Evolutionary conservation across 2,797 vertebrate genomes (phyloP).

Genomic region (Linurgus olivaceus): DNA sequence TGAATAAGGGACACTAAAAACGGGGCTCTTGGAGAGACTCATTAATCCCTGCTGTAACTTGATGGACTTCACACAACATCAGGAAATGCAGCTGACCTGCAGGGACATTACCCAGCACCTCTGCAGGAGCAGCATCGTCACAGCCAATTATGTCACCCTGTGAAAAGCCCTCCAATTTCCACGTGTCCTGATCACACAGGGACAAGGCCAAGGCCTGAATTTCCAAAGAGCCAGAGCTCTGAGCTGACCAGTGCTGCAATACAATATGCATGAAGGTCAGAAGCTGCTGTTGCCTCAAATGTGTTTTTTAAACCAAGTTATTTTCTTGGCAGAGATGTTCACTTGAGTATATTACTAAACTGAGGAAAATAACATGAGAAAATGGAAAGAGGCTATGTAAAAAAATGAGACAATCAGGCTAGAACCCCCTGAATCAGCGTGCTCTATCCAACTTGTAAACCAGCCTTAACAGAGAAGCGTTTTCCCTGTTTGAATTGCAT

Average conservation of each 20-base stretch:
- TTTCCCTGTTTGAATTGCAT: constrained; percentile 39
- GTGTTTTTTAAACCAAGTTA: constrained; percentile 9
- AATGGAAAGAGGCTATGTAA: not conserved
- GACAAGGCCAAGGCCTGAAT: constrained; percentile 11
- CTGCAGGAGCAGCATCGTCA: not conserved
- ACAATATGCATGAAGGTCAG: constrained; percentile 52
- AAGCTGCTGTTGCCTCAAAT: constrained; percentile 6
- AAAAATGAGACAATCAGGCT: constrained; percentile 13
- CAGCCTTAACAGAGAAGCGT: not conserved
- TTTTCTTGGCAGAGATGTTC: constrained; percentile 19
- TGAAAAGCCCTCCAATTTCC: not conserved
- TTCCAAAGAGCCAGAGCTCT: constrained; percentile 9
- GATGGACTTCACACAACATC: not conserved
- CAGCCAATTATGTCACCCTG: not conserved
- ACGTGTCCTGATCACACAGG: not conserved
- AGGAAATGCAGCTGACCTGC: not conserved
- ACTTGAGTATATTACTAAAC: not conserved
- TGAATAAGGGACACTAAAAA: not conserved
- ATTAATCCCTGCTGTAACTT: not conserved
- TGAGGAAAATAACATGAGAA: not conserved
- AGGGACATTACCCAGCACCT: not conserved
- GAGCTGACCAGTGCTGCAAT: constrained; percentile 9
- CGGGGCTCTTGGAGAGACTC: not conserved
- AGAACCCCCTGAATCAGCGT: not conserved
- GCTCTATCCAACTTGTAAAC: not conserved